phyloP scores from a whole-genome alignment of 2,113 vertebrate species.

The Toxotes chatareus region DNA sequence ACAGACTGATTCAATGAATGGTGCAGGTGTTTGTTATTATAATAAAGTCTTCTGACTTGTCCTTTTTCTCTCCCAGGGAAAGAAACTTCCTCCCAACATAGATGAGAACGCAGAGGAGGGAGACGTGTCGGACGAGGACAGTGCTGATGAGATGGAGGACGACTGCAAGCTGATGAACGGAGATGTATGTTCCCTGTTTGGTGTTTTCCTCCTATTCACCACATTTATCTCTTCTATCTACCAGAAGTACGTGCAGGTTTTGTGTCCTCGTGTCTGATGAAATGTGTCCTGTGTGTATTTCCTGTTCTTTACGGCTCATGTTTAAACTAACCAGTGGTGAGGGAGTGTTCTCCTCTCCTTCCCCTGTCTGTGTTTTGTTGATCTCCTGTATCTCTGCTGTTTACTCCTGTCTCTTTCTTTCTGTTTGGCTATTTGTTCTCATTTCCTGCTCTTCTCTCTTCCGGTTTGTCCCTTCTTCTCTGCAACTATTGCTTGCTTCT shows the following conservation, averaged over 20 bases:
- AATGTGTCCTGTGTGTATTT: constrained; percentile 16
- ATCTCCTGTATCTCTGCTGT: constrained; percentile 25
- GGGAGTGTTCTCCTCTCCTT: not conserved
- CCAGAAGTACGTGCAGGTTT: not conserved
- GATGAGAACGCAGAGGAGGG: constrained; percentile 95
- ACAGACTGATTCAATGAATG: not conserved
- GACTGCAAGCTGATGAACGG: constrained; percentile 97
- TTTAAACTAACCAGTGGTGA: not conserved
- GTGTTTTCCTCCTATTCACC: not conserved
- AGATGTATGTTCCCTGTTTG: constrained; percentile 87
- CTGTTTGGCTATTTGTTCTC: constrained; percentile 38
- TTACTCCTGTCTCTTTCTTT: constrained; percentile 12
- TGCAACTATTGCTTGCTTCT: constrained; percentile 68
- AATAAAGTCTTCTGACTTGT: not conserved
- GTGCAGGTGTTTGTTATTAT: not conserved
- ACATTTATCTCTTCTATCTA: not conserved
- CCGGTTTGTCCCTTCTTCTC: constrained; percentile 39
- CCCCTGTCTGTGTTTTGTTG: not conserved
- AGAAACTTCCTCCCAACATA: constrained; percentile 95
- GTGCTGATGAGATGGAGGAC: constrained; percentile 97
- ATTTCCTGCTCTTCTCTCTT: constrained; percentile 56
- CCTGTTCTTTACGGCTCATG: constrained; percentile 17
- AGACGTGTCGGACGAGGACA: constrained; percentile 98
- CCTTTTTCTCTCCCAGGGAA: constrained; percentile 85
- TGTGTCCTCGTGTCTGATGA: not conserved